Conservation (phyloP, 2,113 vertebrate species). For the Lasiurus cinereus region DNA sequence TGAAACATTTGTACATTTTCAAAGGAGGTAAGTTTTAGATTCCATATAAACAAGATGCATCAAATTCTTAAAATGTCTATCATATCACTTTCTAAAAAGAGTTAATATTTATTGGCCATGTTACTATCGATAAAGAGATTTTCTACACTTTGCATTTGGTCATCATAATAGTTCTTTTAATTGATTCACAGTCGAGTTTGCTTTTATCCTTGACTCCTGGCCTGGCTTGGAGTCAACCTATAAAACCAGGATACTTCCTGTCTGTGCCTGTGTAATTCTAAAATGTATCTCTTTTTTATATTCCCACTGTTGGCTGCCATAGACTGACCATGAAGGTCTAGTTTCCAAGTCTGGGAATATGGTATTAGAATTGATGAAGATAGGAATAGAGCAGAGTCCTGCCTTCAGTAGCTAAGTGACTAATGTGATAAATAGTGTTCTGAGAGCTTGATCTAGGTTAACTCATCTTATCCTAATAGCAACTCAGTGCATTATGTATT, state of each 20-base stretch:
- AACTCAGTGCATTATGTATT: neutral
- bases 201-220: neutral
- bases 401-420: neutral
- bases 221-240: neutral
- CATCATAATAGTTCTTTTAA: neutral
- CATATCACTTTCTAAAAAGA: constrained; percentile 31
- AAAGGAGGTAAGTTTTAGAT: neutral
- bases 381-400: neutral
- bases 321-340: neutral
- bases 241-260: neutral
- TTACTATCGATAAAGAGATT: neutral
- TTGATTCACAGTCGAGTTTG: neutral
- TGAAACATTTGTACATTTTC: constrained; percentile 35
- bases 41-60: neutral
- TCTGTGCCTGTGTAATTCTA: neutral
- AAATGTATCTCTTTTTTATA: neutral
- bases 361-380: constrained; percentile 9
- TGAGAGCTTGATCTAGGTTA: neutral
- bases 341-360: neutral
- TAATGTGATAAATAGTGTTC: constrained; percentile 1
- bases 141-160: neutral
- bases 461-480: neutral
- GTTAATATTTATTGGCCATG: neutral
- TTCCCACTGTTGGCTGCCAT: neutral
- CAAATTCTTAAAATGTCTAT: neutral